Evolutionary conservation across 2,797 vertebrate species (phyloP).

Genomic region (Gymnopithys bicolor): DNA sequence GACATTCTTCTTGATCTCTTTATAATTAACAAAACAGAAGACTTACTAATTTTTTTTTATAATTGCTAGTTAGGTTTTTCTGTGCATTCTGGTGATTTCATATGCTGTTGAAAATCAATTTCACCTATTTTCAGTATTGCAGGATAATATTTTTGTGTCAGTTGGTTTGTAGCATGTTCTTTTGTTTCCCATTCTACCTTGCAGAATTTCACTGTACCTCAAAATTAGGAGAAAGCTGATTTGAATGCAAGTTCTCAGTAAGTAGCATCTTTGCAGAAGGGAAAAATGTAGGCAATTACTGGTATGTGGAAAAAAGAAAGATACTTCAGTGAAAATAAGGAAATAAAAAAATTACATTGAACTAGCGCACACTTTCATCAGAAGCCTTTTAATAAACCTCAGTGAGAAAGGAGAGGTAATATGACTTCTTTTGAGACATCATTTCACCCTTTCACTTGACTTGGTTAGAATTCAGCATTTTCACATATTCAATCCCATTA

Average conservation of each 20-base stretch:
- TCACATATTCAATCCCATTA: background rate
- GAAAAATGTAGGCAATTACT: background rate
- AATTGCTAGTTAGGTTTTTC: background rate
- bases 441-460: background rate
- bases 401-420: background rate
- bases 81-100: background rate
- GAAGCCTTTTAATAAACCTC: background rate
- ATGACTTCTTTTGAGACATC: background rate
- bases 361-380: background rate
- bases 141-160: background rate
- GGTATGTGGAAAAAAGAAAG: background rate
- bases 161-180: background rate
- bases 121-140: background rate
- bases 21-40: background rate
- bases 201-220: background rate
- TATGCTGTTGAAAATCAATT: background rate
- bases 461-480: background rate
- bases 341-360: background rate
- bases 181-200: background rate
- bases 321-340: background rate
- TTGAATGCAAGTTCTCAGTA: background rate
- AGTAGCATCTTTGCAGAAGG: background rate
- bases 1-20: background rate
- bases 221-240: background rate
- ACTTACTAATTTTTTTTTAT: background rate